phyloP scores from a whole-genome alignment of 2,797 vertebrate genomes.

The Buceros bicornis region DNA sequence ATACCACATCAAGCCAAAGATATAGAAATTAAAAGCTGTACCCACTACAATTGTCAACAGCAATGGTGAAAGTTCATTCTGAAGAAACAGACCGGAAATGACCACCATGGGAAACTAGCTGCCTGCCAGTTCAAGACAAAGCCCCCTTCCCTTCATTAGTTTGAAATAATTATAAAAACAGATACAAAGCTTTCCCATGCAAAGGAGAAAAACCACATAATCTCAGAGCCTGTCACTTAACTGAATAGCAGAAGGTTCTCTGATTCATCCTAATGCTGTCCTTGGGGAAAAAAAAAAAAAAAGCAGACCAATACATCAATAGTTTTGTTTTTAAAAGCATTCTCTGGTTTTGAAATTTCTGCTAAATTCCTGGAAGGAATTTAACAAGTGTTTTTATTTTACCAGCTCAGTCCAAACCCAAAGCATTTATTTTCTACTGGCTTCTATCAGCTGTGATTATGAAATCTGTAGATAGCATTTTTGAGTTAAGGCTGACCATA shows the following conservation, averaged over 20 bases:
- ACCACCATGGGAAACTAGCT: not conserved
- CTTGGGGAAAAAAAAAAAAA: too few species aligned
- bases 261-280: rapidly evolving
- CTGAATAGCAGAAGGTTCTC: not conserved
- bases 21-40: not conserved
- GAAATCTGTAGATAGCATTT: conserved; percentile 6
- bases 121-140: not conserved
- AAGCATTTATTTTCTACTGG: conserved; percentile 2
- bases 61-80: not conserved
- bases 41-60: not conserved
- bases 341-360: not conserved
- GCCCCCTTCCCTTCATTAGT: not conserved
- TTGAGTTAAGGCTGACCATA: not conserved
- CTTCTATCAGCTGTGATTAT: conserved; percentile 11
- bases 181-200: not conserved
- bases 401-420: not conserved
- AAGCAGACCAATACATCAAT: not conserved
- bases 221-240: not conserved
- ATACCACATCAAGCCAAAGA: not conserved
- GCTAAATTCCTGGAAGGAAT: conserved; percentile 20
- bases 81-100: not conserved
- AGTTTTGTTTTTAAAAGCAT: not conserved
- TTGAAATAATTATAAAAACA: not conserved
- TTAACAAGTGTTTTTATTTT: not conserved
- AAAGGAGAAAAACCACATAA: not conserved